These are phyloP conservation scores for Odontamblyopus rebecca DNA, from an alignment of 2,797 vertebrate genomes.

Conservation along the genomic window DNA sequence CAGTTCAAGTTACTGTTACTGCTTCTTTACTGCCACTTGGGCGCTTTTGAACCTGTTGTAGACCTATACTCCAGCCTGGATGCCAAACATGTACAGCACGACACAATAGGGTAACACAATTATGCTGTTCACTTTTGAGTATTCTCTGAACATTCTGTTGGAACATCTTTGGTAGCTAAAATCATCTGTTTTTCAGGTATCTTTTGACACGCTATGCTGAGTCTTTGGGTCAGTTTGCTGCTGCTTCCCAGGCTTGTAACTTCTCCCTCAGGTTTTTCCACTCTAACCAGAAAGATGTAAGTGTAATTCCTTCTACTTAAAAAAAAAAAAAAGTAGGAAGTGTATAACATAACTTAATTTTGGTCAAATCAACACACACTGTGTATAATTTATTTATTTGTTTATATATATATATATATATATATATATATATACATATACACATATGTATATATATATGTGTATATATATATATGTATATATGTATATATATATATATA, in stretches of 20 bases:
- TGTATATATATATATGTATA: accelerated
- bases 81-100: conserved; percentile 96
- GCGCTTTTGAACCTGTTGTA: conserved; percentile 93
- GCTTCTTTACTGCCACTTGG: conserved; percentile 91
- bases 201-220: conserved; percentile 93
- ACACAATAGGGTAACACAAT: conserved; percentile 92
- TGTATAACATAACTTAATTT: no score
- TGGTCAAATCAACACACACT: no score
- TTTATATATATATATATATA: no score
- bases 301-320: conserved; percentile 54
- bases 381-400: no score
- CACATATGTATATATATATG: no score
- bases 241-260: conserved; percentile 95
- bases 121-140: accelerated
- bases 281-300: conserved; percentile 99
- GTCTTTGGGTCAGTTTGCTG: conserved; percentile 91
- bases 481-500: no score
- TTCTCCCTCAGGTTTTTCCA: conserved; percentile 99
- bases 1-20: conserved; percentile 98
- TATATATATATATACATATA: no score
- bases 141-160: background rate
- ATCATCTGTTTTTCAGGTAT: conserved; percentile 76
- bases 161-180: background rate
- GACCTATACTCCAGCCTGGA: conserved; percentile 97
- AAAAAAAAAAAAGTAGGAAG: background rate